A percentile compares a stretch with the other conserved stretches of the same genome.
These are phyloP conservation scores for Colius striatus DNA, from an alignment of 2,113 vertebrate species.

Conservation along the genomic window DNA sequence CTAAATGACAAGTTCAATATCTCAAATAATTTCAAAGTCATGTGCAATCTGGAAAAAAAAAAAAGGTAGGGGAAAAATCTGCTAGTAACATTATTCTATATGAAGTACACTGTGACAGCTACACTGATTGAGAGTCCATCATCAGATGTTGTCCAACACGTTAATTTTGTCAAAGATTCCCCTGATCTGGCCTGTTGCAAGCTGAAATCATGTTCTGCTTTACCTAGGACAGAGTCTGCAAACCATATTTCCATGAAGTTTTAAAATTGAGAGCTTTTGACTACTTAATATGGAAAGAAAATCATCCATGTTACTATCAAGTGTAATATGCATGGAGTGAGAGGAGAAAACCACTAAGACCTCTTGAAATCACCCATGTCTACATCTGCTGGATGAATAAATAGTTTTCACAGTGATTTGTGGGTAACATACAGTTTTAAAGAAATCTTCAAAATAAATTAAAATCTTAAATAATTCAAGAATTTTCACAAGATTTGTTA, in stretches of 20 bases:
- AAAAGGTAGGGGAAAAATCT: background rate
- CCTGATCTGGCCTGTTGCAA: background rate
- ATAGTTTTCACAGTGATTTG: background rate
- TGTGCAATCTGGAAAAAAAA: background rate
- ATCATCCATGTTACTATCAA: background rate
- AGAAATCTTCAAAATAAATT: background rate
- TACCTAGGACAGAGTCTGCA: background rate
- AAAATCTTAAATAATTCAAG: background rate
- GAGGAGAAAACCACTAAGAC: background rate
- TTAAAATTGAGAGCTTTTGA: background rate
- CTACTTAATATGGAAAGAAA: background rate
- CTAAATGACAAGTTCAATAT: background rate
- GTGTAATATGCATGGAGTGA: background rate
- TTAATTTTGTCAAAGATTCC: background rate
- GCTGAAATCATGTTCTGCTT: fast-evolving
- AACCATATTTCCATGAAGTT: background rate
- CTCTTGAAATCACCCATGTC: background rate
- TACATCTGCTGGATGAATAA: background rate
- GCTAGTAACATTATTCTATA: background rate
- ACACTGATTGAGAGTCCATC: background rate
- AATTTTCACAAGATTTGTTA: background rate
- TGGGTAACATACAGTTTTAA: background rate
- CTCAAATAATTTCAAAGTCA: background rate
- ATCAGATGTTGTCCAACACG: background rate
- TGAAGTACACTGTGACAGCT: background rate